Evolutionary conservation across 2,797 vertebrate genomes (phyloP).

Genomic region (Lindbergichthys nudifrons): DNA sequence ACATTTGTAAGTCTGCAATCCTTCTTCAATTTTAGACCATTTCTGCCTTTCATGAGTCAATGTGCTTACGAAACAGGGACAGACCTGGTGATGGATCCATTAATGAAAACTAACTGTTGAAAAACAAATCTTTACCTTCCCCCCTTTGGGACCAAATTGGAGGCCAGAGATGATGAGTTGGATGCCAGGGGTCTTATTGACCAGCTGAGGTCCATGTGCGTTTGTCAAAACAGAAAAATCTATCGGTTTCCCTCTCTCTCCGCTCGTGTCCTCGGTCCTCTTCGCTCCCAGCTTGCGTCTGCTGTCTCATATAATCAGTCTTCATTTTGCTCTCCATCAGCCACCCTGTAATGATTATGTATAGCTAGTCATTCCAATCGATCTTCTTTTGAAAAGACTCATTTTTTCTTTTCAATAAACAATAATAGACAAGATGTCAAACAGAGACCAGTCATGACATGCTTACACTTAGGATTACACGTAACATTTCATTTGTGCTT

Average conservation of each 20-base stretch:
- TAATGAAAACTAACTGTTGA: background rate
- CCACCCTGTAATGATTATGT: conserved; percentile 46
- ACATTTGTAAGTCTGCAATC: background rate
- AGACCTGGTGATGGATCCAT: conserved; percentile 18
- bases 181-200: background rate
- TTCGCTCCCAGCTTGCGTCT: background rate
- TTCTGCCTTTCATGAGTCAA: background rate
- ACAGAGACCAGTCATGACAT: background rate
- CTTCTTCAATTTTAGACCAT: background rate
- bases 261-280: background rate
- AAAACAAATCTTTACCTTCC: conserved; percentile 17
- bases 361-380: conserved; percentile 20
- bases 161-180: conserved; percentile 19
- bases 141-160: conserved; percentile 7
- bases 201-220: background rate
- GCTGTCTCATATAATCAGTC: conserved; percentile 33
- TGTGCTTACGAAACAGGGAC: background rate
- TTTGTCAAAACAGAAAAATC: conserved; percentile 16
- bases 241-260: background rate
- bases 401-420: conserved; percentile 24
- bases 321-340: conserved; percentile 37
- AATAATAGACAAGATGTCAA: conserved; percentile 1
- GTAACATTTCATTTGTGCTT: too few species aligned
- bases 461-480: background rate
- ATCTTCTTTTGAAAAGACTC: conserved; percentile 22